Base-by-base conservation (phyloP, 2,113 vertebrate species). In the Poicephalus gulielmi region DNA sequence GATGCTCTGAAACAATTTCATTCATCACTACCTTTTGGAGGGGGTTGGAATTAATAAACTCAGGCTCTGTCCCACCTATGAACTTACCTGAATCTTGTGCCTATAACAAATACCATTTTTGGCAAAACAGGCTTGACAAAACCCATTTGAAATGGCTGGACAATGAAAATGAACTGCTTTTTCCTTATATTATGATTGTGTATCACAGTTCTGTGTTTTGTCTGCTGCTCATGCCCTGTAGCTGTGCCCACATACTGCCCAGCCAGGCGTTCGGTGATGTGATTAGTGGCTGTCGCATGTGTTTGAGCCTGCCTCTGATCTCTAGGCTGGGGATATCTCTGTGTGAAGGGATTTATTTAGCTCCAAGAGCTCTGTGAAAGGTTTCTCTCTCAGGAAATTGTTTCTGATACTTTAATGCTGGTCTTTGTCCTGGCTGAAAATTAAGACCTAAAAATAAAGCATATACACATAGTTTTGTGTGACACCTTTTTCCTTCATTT, bases 231-330 rank as follows among this genome's bases (percentile, higher is more conserved):
- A 0, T 33, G 52, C 24, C 69, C 84, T 2, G 33, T 22, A 2
- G 68, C 81, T 43, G 59, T 66, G 85, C 31, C 85, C 30, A 1
- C 0, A 5, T 17, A 30, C n/a, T 46, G 82, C 50, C 60, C 74
- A 57, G 66, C 74, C 39, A 2, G 33, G 79, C 71, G 0, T 31
- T 11, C 47, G 44, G 37, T 5, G 80, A 74, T 17, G 77, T 13
- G 91, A 86, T 86, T 37, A 68, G 33, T 5, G 10, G 4, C 83
- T 92, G 94, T 88, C 64, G 10, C 28, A 25, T 7, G 39, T 1
- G 20, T 2, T 95, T 94, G 88, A 8, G 50, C 80, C 68, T 67
- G 46, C 50, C 83, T 93, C 83, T 94, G 76, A 94, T 97, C 94
- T 92, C 68, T 7, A 6, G 57, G 70, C 63, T 25, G 6, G 33